Conservation (phyloP, 2,888 invertebrate species). For the Sarcophaga rosellei region DNA sequence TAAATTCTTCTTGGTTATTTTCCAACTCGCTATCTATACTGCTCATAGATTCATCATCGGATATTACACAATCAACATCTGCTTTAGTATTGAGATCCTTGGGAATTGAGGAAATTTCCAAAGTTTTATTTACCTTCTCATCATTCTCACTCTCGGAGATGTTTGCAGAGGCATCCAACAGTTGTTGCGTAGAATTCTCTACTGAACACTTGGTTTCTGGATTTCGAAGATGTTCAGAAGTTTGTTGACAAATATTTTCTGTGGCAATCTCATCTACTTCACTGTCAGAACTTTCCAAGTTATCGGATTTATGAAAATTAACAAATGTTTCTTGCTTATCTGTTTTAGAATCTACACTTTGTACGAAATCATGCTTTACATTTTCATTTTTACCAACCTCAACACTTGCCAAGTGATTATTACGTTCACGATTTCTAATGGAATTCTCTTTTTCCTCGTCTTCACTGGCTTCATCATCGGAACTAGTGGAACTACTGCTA, state of each 20-base stretch:
- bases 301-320: too few relatives aligned
- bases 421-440: neutral
- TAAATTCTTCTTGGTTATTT: neutral
- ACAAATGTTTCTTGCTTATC: neutral
- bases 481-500: slow-evolving; percentile 15
- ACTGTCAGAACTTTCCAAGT: neutral
- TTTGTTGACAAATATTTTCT: neutral
- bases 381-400: neutral
- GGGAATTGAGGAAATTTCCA: neutral
- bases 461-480: neutral
- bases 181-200: neutral
- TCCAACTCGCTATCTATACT: neutral
- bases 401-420: neutral
- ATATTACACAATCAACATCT: neutral
- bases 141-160: slow-evolving; percentile 17
- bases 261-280: neutral
- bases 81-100: neutral
- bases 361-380: neutral
- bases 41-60: slow-evolving; percentile 23
- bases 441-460: neutral
- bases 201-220: neutral
- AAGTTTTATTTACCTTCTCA: neutral
- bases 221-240: neutral
- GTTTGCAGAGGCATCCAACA: neutral
- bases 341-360: neutral